A percentile compares a stretch with the other conserved stretches of the same genome.
phyloP scores from a whole-genome alignment of 2,888 invertebrate species.

The Sarcophaga variegata region DNA sequence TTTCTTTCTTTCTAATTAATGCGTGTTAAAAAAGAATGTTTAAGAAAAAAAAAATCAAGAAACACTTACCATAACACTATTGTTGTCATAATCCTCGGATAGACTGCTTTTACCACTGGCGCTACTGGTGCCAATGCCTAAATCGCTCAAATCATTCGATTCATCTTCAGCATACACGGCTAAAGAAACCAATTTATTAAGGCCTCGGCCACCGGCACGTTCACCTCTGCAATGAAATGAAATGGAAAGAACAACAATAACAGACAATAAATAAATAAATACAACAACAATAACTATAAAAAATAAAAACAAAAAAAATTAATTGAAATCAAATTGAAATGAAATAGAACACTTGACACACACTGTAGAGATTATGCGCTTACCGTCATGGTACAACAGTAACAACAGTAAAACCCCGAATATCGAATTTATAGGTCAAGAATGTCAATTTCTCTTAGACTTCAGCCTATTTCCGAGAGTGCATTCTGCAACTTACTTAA shows the following conservation, averaged over 20 bases:
- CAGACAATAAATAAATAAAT: background rate
- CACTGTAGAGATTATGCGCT: no score
- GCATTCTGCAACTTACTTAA: no score
- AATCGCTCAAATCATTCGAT: constrained; percentile 91
- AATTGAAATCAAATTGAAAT: no score
- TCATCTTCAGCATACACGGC: constrained; percentile 91
- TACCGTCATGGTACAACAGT: no score
- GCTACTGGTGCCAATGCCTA: constrained; percentile 88
- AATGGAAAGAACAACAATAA: constrained; percentile 22
- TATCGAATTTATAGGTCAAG: no score
- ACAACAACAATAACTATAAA: background rate
- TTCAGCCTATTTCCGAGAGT: no score
- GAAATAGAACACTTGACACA: no score
- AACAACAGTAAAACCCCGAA: no score
- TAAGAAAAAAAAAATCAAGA: background rate
- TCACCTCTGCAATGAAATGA: constrained; percentile 74
- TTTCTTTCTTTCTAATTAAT: background rate
- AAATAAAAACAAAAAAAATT: background rate
- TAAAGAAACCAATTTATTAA: constrained; percentile 84
- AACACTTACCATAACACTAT: constrained; percentile 85
- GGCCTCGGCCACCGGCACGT: constrained; percentile 83
- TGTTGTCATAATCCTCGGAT: constrained; percentile 86
- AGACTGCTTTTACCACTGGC: constrained; percentile 85
- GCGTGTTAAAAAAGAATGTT: constrained; percentile 64
- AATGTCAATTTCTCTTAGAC: no score